These are phyloP conservation scores for Sturnus vulgaris DNA, from an alignment of 2,113 vertebrate genomes.

Conservation along the genomic window DNA sequence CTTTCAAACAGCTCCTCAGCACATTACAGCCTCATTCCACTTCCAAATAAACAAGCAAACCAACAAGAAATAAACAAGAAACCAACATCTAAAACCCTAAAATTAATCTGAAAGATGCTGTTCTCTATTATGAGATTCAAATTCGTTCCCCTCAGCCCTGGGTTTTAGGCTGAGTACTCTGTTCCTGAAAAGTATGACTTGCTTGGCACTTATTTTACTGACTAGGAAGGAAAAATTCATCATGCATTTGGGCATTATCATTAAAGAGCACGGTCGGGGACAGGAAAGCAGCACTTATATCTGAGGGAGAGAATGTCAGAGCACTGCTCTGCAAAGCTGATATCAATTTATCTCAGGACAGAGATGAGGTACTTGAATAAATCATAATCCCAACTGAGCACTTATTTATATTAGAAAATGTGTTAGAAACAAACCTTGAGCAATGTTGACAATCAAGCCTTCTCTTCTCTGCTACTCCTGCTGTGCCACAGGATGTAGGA, in stretches of 20 bases:
- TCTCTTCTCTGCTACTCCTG: neutral
- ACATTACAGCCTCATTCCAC: neutral
- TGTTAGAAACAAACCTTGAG: constrained; percentile 42
- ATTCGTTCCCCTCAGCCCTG: neutral
- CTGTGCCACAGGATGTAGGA: neutral
- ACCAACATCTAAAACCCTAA: neutral
- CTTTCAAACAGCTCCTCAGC: neutral
- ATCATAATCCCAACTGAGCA: neutral
- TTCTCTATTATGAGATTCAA: neutral
- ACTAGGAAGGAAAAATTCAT: neutral
- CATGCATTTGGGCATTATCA: neutral
- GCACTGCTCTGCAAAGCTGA: neutral
- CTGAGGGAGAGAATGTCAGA: neutral
- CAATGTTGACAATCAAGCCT: neutral
- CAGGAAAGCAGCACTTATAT: neutral
- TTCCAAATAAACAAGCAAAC: neutral
- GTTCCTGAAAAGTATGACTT: neutral
- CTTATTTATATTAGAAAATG: neutral
- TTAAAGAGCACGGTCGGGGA: neutral
- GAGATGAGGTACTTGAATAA: neutral
- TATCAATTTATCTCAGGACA: neutral
- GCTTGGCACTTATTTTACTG: neutral
- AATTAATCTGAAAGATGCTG: neutral
- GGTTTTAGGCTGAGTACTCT: neutral
- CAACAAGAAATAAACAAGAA: neutral